Evolutionary conservation across 2,888 invertebrate genomes (phyloP), one percentile per base, ranked within the genome.

Genomic region (Byasa hedistus): DNA sequence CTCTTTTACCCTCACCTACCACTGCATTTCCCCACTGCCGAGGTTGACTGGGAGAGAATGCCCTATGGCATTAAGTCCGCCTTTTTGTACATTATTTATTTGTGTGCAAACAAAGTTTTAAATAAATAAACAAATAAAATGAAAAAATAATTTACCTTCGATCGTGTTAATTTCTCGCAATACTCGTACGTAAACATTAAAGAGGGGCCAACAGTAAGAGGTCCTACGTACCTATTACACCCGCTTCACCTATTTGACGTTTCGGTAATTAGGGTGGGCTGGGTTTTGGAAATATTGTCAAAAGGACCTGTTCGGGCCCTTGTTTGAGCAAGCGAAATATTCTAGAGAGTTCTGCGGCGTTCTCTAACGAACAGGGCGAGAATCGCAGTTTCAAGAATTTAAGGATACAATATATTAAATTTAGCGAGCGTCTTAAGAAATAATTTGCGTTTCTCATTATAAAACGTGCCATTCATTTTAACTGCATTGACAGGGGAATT

Each of bases 231-330:
- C 77, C 78, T 72, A 79, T 80, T 80, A 79, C 79, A 86, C 86
- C 86, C 85, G 81, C 77, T 79, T 86, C 85, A 86, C 76, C 76
- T 76, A 76, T 73, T 75, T 83, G 85, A 83, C 84, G 76, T 79
- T 79, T 76, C 71, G 71, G 77, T 84, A 85, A 85, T 85, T 85
- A 85, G 79, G 76, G 70, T 54, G 61, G 58, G 61, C 57, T 70
- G 69, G 48, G 66, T 72, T 71, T 69, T 60, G 69, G 68, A 67
- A 66, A 70, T 69, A 71, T 71, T 68, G 63, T 65, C 70, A 60
- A 71, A 69, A 72, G 64, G 64, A 60, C 60, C 56, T 57, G 67
- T 60, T 64, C 67, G 56, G 51, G 63, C 59, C 64, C 67, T 67
- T 67, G 67, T 67, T 67, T 67, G 64, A 67, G 64, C 63, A 52